Evolutionary conservation across 92 coral and sea anemone genomes (phyloP).

Genomic region (Blastomussa wellsi): DNA sequence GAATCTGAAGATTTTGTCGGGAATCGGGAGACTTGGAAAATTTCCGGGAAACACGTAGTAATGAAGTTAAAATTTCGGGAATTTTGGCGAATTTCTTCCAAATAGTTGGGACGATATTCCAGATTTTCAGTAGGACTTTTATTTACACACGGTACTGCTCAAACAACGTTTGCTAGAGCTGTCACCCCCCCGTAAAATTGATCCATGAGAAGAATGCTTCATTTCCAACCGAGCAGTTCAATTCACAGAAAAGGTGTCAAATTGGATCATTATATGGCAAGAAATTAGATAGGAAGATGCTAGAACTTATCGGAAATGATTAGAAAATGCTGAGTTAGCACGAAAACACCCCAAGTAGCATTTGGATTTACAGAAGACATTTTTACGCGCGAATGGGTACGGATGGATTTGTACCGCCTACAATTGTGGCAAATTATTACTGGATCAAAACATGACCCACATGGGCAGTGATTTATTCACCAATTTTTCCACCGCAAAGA

Average conservation of each 20-base stretch:
- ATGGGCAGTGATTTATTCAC: background rate
- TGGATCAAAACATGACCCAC: background rate
- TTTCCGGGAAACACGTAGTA: too few species aligned
- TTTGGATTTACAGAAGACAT: background rate
- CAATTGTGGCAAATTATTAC: background rate
- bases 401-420: background rate
- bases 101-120: too few species aligned
- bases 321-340: background rate
- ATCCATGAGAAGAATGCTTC: too few species aligned
- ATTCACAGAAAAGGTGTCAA: constrained; percentile 5
- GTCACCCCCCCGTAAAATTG: too few species aligned
- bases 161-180: too few species aligned
- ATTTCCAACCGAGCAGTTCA: background rate
- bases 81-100: too few species aligned
- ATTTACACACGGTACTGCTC: too few species aligned
- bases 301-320: background rate
- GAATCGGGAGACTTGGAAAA: too few species aligned
- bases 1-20: too few species aligned
- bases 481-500: background rate
- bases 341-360: background rate
- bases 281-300: background rate
- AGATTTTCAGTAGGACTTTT: too few species aligned
- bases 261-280: background rate
- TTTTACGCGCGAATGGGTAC: background rate
- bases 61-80: too few species aligned